Evolutionary conservation across 2,113 vertebrate species (phyloP), one percentile per base, ranked within the genome.

Genomic region (Chionodraco myersi): DNA sequence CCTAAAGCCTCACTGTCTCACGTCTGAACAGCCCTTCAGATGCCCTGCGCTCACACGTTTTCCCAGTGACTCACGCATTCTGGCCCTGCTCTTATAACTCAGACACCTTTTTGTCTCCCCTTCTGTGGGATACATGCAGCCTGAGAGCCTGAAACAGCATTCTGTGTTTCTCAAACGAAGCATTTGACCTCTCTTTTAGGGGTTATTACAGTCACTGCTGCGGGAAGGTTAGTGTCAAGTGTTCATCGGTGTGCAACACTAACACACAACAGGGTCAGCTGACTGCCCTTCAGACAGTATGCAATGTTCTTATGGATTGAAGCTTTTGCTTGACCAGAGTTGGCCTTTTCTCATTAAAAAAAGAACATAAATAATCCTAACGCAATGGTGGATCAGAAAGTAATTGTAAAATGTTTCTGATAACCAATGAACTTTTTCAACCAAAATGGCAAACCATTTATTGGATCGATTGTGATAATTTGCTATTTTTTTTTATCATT

Each of bases 111-210:
- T 61, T 70, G 64, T 30, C 23, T 4, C 10, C 2, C 41, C 16
- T 41, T 57, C 49, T 57, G 16, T 68, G 59, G 26, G 75, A 66
- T 62, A 44, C 48, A 44, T 60, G 69, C 62, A 75, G 56, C 36
- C 53, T 3, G 53, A 69, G 49, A 74, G 59, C 71, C 75, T 88
- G 77, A 86, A 87, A 80, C 74, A 48, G 52, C 13, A 6, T 57
- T 77, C 62, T 89, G 83, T 89, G 73, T 83, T 93, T 90, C 71
- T 86, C 82, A 89, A 91, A 89, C 84, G 88, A 88, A 89, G 89
- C 89, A 70, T 91, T 86, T 92, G 87, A 91, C 92, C 85, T 85
- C n/a, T 68, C 79, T 74, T 80, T 85, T 10, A 79, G 30, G 77
- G 74, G 76, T 88, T 76, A 83, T 87, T 82, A 85, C 75, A 80